Conservation (phyloP, 2,113 vertebrate genomes). For the Periophthalmodon schlosseri region DNA sequence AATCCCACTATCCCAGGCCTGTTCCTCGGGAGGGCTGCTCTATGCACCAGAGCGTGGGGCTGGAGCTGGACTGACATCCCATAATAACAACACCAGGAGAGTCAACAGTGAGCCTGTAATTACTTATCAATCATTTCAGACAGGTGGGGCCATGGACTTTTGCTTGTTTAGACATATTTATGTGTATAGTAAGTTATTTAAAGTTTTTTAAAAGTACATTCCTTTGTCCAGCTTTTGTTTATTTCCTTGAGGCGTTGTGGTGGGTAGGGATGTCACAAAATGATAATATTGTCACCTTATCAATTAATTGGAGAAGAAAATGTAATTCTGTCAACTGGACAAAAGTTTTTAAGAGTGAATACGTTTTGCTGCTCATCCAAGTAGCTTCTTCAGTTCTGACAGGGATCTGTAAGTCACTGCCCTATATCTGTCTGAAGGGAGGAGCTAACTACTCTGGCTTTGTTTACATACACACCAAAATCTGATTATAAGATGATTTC, state of each 20-base stretch:
- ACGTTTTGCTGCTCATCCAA: too few species aligned
- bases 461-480: too few species aligned
- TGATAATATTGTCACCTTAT: not conserved
- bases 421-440: too few species aligned
- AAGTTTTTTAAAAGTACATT: not conserved
- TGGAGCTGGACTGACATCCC: slow-evolving; percentile 17
- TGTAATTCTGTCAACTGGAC: too few species aligned
- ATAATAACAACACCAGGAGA: not conserved
- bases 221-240: not conserved
- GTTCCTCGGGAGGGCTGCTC: slow-evolving; percentile 33
- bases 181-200: not conserved
- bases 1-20: slow-evolving; percentile 49
- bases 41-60: not conserved
- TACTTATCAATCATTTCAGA: not conserved
- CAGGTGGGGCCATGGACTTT: not conserved
- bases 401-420: too few species aligned
- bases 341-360: too few species aligned
- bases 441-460: too few species aligned
- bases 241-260: not conserved
- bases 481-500: too few species aligned
- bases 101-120: not conserved
- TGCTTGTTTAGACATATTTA: not conserved
- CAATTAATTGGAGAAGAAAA: too few species aligned
- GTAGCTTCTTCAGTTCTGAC: too few species aligned
- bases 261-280: not conserved